These are phyloP conservation scores for Sinhomidia bicolor DNA, from an alignment of 2,888 invertebrate genomes.

Conservation along the genomic window DNA sequence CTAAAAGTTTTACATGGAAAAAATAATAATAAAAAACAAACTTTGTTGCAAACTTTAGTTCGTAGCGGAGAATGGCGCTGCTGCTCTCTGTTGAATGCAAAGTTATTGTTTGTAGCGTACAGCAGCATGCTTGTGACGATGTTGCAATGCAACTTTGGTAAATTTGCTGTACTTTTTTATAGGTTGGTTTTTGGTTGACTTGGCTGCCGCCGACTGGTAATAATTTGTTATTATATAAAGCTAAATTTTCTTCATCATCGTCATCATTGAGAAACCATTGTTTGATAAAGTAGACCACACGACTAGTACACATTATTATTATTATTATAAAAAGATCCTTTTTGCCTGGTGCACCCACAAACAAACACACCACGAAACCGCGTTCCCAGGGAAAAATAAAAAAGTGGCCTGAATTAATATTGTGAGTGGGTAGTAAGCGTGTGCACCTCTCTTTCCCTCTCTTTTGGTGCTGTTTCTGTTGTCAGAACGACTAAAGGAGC, in stretches of 20 bases:
- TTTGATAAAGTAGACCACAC: background rate
- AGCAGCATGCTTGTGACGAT: no score
- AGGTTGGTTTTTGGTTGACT: background rate
- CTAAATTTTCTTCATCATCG: conserved; percentile 13
- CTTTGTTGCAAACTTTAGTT: no score
- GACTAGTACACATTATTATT: background rate
- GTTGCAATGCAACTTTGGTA: no score
- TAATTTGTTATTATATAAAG: conserved; percentile 7
- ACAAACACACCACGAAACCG: conserved; percentile 25
- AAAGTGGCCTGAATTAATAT: conserved; percentile 32
- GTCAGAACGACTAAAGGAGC: background rate
- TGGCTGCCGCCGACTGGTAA: no score
- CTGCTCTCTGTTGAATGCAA: no score
- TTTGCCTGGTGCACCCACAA: background rate
- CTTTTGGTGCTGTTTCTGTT: background rate
- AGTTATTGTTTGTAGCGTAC: no score
- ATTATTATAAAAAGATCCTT: conserved; percentile 2
- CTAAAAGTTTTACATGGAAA: no score
- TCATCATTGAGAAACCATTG: conserved; percentile 6
- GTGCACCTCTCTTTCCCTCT: background rate
- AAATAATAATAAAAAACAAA: no score
- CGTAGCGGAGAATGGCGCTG: no score
- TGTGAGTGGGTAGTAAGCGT: background rate
- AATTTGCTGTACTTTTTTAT: background rate
- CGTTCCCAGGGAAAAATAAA: background rate